Base-by-base conservation (phyloP, 2,113 vertebrate species). In the Boulengeromyrus knoepffleri region DNA sequence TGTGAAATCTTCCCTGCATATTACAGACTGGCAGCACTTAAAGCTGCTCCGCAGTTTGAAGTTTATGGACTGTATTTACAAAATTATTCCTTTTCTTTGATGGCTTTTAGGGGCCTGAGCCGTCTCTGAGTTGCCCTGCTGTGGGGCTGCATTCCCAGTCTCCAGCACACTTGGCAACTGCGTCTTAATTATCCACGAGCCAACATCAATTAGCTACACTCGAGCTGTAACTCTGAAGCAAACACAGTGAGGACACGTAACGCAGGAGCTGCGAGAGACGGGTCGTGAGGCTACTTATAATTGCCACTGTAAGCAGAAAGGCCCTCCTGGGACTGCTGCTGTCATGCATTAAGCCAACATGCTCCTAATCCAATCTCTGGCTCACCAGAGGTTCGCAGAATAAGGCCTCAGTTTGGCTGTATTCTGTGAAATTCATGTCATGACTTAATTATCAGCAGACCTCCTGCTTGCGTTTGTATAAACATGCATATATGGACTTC, bases 251-350 rank as follows among this genome's bases (percentile, higher is more conserved):
- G 91, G 92, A 88, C 47, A 36, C 52, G 4, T 49, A 15, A 58
- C 5, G 89, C 39, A 66, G 13, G 62, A 85, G 90, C 3, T 19
- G 80, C 46, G 58, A 91, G 58, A 85, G 89, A 87, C 3, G 89
- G 53, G 77, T 80, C 74, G 42, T 91, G 88, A 90, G 92, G 92
- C 58, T 88, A 87, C 84, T 89, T 90, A 92, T 93, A 92, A 93
- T 92, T 92, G 93, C 90, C 92, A 91, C 86, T 74, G 88, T 90
- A 90, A 93, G 91, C 90, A 90, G 90, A 87, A 87, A 39, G 50
- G 70, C 89, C 85, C 87, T 70, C n/a, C 74, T 86, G 58, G 66
- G 80, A 88, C 49, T 46, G 56, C 13, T 85, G 47, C 46, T 88
- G 85, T 52, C 58, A 15, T 36, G n/a, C 52, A 3, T 27, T 47